These are phyloP conservation scores for Pyrochroa serraticornis DNA, from an alignment of 2,888 invertebrate genomes.

Conservation along the genomic window DNA sequence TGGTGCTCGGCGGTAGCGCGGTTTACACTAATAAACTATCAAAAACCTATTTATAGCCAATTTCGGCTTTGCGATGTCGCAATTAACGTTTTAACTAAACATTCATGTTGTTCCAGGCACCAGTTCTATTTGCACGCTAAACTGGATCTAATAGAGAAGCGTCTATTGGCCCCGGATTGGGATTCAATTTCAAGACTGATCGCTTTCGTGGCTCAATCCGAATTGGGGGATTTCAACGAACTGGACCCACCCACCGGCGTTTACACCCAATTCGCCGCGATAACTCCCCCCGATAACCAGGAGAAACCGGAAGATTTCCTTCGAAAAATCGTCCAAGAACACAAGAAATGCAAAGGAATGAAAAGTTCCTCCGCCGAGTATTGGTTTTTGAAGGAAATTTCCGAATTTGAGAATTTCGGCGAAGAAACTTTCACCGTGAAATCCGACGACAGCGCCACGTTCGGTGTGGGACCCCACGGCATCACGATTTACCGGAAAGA, in stretches of 20 bases:
- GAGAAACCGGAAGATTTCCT: constrained; percentile 69
- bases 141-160: constrained; percentile 75
- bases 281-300: constrained; percentile 63
- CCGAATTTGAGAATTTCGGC: constrained; percentile 80
- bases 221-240: constrained; percentile 73
- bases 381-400: constrained; percentile 80
- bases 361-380: constrained; percentile 81
- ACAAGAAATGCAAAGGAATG: constrained; percentile 65
- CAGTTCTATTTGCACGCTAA: constrained; percentile 86
- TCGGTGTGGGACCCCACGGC: constrained; percentile 86
- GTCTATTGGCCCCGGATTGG: constrained; percentile 73
- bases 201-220: constrained; percentile 79
- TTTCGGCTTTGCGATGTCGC: too few species aligned
- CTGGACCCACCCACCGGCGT: constrained; percentile 65
- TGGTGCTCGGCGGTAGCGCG: too few species aligned
- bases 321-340: constrained; percentile 68
- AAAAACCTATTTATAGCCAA: too few species aligned
- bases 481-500: constrained; percentile 74
- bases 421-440: constrained; percentile 72
- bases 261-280: constrained; percentile 69
- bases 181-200: constrained; percentile 72
- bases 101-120: constrained; percentile 61
- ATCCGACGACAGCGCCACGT: constrained; percentile 42
- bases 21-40: too few species aligned
- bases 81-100: not conserved